Evolutionary conservation across 1,140 invertebrate species (phyloP).

Genomic region (Tetramorium simillimum): DNA sequence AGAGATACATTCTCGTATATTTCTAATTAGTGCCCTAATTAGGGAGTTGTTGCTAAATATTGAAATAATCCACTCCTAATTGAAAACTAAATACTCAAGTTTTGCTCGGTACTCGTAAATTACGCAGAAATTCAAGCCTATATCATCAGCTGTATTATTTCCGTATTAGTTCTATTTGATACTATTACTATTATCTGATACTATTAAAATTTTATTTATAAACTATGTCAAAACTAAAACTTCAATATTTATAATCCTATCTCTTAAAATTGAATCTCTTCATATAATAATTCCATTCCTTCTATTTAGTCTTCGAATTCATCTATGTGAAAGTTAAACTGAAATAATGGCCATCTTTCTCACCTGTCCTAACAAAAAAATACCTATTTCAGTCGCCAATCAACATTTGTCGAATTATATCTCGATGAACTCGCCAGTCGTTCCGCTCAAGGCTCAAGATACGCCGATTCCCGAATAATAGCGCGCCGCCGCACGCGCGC

Average conservation of each 20-base stretch:
- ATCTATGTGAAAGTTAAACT: neutral
- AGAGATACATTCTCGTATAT: neutral
- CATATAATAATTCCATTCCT: neutral
- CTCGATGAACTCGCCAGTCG: neutral
- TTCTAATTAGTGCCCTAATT: slow-evolving; percentile 34
- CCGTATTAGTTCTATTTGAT: neutral
- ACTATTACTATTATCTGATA: neutral
- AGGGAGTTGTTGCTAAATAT: slow-evolving; percentile 6
- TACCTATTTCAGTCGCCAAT: neutral
- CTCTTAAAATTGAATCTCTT: neutral
- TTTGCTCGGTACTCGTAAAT: neutral
- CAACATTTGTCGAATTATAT: neutral
- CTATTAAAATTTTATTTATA: neutral
- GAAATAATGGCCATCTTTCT: neutral
- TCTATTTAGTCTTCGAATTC: neutral
- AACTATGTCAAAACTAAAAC: neutral
- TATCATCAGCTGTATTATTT: neutral
- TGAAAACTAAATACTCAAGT: slow-evolving; percentile 11
- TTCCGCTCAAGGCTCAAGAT: neutral
- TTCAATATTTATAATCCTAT: neutral
- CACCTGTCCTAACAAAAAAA: neutral
- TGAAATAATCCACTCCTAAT: neutral
- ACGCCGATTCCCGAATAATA: slow-evolving; percentile 15
- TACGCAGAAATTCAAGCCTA: neutral
- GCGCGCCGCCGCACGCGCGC: neutral